A percentile compares a stretch with the other conserved stretches of the same genome.
These are phyloP conservation scores for Gymnorhina tibicen DNA, from an alignment of 2,113 vertebrate genomes.

Conservation along the genomic window DNA sequence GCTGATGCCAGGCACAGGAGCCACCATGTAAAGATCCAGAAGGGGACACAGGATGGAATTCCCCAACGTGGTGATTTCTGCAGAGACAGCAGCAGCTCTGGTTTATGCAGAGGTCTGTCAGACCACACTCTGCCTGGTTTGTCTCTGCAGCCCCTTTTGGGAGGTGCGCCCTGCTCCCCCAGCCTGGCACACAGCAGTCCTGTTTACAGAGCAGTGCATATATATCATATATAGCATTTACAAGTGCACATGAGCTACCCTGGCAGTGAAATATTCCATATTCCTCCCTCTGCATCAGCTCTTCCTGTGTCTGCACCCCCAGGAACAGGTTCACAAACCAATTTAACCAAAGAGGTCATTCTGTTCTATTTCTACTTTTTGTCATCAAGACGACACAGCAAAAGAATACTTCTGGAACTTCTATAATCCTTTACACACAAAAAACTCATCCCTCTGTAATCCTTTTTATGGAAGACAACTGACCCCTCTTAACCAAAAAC, in stretches of 20 bases:
- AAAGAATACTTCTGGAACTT: not conserved
- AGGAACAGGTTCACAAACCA: not conserved
- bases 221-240: not conserved
- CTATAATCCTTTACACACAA: not conserved
- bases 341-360: not conserved
- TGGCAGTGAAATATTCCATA: not conserved
- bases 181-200: not conserved
- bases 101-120: not conserved
- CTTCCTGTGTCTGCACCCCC: not conserved
- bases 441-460: not conserved
- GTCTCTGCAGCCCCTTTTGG: not conserved
- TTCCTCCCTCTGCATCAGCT: not conserved
- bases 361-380: not conserved
- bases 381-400: not conserved
- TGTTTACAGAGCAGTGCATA: not conserved
- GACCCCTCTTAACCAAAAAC: not conserved
- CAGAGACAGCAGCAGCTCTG: not conserved
- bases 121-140: not conserved
- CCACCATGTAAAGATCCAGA: not conserved
- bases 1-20: not conserved
- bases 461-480: not conserved
- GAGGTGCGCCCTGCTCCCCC: not conserved
- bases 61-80: not conserved
- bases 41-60: not conserved
- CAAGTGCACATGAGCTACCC: slow-evolving; percentile 1